phyloP scores from a whole-genome alignment of 2,113 vertebrate genomes.

The Rynchops niger region DNA sequence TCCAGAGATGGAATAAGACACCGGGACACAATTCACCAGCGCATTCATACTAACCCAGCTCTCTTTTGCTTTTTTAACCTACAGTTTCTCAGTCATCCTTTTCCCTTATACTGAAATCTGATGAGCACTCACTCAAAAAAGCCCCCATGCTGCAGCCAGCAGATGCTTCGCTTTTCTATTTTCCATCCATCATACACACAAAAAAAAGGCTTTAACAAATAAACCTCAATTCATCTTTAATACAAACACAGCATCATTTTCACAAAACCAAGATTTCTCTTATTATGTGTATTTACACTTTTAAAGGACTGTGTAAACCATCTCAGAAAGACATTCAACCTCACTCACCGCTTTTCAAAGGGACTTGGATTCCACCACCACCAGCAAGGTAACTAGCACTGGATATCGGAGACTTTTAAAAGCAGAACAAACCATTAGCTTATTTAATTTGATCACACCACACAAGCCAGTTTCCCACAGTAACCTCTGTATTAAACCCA shows the following conservation, averaged over 20 bases:
- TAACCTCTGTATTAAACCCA: neutral
- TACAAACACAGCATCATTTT: neutral
- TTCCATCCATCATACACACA: neutral
- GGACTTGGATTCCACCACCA: neutral
- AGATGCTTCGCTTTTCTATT: neutral
- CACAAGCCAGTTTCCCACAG: neutral
- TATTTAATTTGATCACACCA: neutral
- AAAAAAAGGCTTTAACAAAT: neutral
- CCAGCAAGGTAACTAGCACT: neutral
- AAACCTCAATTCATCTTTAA: neutral
- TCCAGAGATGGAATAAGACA: neutral
- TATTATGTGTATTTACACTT: neutral
- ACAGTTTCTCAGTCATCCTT: neutral
- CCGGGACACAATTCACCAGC: neutral
- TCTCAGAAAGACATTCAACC: neutral
- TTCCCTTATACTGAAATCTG: neutral
- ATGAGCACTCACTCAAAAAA: neutral
- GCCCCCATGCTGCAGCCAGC: neutral
- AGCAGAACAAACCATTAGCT: neutral
- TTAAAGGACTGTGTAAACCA: neutral
- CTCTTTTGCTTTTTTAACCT: neutral
- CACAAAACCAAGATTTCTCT: neutral
- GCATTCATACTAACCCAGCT: neutral
- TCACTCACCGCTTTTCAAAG: neutral
- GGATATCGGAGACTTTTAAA: neutral